Evolutionary conservation across 23 tunicate species (phyloP).

Genomic region (Clavelina lepadiformis): DNA sequence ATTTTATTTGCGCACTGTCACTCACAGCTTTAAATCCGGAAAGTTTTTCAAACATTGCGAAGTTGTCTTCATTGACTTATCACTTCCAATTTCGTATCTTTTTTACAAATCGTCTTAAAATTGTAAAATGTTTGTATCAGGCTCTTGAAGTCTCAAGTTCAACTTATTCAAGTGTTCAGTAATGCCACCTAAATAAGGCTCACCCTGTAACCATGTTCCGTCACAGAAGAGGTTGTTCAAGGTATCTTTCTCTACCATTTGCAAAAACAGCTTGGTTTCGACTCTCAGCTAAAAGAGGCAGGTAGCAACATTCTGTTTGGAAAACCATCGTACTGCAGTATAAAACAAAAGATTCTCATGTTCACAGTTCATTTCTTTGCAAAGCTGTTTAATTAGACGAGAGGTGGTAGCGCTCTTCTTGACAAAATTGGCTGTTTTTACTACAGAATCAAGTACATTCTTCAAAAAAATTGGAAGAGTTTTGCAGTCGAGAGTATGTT

Average conservation of each 20-base stretch:
- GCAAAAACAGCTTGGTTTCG: background rate
- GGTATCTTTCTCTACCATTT: background rate
- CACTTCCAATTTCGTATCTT: slow-evolving; percentile 24
- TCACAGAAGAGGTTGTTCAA: slow-evolving; percentile 7
- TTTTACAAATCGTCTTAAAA: slow-evolving; percentile 1
- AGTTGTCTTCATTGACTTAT: slow-evolving; percentile 11
- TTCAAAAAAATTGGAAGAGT: slow-evolving; percentile 28
- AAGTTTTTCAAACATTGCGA: slow-evolving; percentile 11
- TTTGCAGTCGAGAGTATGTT: slow-evolving; percentile 28
- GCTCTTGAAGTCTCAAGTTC: slow-evolving; percentile 17
- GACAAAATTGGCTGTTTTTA: background rate
- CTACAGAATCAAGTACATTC: slow-evolving; percentile 13
- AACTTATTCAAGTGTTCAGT: slow-evolving; percentile 15
- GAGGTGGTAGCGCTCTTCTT: background rate
- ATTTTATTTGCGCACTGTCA: slow-evolving; percentile 6
- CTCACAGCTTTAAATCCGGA: background rate
- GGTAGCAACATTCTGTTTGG: slow-evolving; percentile 2
- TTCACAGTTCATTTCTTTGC: slow-evolving; percentile 21
- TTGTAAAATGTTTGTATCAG: slow-evolving; percentile 11
- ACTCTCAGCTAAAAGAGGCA: slow-evolving; percentile 9
- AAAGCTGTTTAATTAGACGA: slow-evolving; percentile 28
- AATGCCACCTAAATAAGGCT: slow-evolving; percentile 33
- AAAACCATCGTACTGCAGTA: slow-evolving; percentile 28
- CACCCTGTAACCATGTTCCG: background rate
- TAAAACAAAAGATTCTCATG: slow-evolving; percentile 9